Base-by-base conservation (phyloP, 2,113 vertebrate species). In the Megaleporinus macrocephalus region DNA sequence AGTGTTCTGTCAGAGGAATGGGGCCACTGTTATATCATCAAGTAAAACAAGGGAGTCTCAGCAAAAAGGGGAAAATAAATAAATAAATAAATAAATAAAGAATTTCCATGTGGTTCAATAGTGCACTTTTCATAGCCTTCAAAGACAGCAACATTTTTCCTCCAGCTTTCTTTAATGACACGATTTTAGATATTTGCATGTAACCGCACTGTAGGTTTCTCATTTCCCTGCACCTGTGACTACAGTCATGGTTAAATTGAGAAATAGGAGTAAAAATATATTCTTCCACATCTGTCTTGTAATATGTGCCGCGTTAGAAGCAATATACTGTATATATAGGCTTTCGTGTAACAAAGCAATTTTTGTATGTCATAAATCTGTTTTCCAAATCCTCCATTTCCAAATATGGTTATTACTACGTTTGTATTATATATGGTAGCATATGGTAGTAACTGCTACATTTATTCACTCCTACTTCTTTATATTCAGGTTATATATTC, bases 1-100 rank as follows among this genome's bases (percentile, higher is more conserved):
- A 22, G 66, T 24, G 66, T 57, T 63, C 74, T 53, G 55, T 63
- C 57, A 41, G 61, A 72, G 24, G 65, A 78, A 24, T 68, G 36
- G 55, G 66, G 22, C 70, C 68, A 53, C 75, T 82, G 74, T 59
- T 82, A 44, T 66, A 82, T 76, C 44, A 55, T 33, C 18, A n/a
- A 70, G 73, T 55, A 49, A 44, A 68, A 55, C 14, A 76, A 76
- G 53, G 74, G 65, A 70, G 24, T 70, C 73, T 70, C 44, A 22
- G 70, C 55, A 63, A 62, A 59, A 47, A 70, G n/a, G n/a, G n/a
- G 81, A 83, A 66, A 44, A 24, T 27, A 75, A 53, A 55, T 9
- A 55, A 22, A 18, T 18, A 53, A 16, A 15, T 53, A 53, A 16
- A 57, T 20, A 57, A 22, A 57, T 57, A n/a, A 47, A 33, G 13